A percentile compares a stretch with the other conserved stretches of the same genome.
Evolutionary conservation across 2,888 invertebrate genomes (phyloP).

Genomic region (Epinotia brunnichana): DNA sequence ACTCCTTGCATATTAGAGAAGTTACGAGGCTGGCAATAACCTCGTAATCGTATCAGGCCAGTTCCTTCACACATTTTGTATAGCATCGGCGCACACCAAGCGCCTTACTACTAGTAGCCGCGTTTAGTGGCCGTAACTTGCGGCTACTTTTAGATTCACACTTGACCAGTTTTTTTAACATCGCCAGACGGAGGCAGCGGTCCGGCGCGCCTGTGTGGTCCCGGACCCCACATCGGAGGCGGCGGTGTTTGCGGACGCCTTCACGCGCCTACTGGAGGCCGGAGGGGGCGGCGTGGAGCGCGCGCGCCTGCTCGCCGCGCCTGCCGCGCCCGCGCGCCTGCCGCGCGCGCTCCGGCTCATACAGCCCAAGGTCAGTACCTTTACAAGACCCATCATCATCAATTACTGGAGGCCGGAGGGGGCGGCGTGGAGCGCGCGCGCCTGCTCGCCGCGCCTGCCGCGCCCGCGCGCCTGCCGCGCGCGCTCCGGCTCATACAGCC

Average conservation of each 20-base stretch:
- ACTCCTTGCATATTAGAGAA: too few relatives aligned
- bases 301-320: slow-evolving; percentile 50
- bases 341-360: slow-evolving; percentile 50
- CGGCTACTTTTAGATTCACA: too few relatives aligned
- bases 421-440: slow-evolving; percentile 63
- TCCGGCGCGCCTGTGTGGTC: slow-evolving; percentile 61
- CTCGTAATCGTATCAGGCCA: too few relatives aligned
- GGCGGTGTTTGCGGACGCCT: slow-evolving; percentile 70
- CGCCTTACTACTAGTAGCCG: too few relatives aligned
- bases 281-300: slow-evolving; percentile 65
- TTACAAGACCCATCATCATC: too few relatives aligned
- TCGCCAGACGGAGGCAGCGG: slow-evolving; percentile 58
- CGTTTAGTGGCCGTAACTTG: too few relatives aligned
- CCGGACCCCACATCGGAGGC: slow-evolving; percentile 52
- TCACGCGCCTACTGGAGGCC: slow-evolving; percentile 70
- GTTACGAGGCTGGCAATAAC: too few relatives aligned
- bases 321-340: slow-evolving; percentile 46
- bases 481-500: slow-evolving; percentile 40
- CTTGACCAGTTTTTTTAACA: background rate
- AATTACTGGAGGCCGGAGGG: slow-evolving; percentile 71
- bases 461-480: slow-evolving; percentile 36
- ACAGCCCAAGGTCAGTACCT: slow-evolving; percentile 63
- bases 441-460: slow-evolving; percentile 41
- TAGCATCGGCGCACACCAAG: too few relatives aligned
- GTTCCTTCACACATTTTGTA: too few relatives aligned